Evolutionary conservation across 1,140 invertebrate genomes (phyloP), one percentile per base, ranked within the genome.

Genomic region (Mycetomoellerius zeteki): DNA sequence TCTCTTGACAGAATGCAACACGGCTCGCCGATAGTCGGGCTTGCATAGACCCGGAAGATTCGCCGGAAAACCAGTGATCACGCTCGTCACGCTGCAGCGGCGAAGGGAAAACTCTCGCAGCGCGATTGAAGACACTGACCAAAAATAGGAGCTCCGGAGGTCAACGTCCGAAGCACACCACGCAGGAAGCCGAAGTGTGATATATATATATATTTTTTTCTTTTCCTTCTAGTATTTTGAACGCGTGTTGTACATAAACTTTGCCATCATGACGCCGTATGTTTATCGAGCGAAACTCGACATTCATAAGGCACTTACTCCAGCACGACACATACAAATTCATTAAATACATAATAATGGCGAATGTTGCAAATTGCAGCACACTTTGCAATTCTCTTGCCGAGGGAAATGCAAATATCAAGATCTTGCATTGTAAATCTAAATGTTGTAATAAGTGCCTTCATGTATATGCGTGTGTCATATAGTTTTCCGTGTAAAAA

Each of bases 1-100:
- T 91, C 85, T 90, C 86, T 76, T 81, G 78, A 77, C 89, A 43
- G 86, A 85, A 81, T 69, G 80, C 75, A 65, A 56, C 69, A 73
- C 43, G 58, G 6, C 27, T 43, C 50, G 19, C 7, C 69, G 60
- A 72, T 30, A 65, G 67, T 72, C 87, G 52, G 62, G 52, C 5
- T 43, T 19, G 21, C 24, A 7, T 12, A 30, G 16, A 84, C 62
- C 54, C 16, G 72, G 27, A 65, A 64, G 88, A 72, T 72, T 52
- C 56, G 43, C n/a, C 69, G 52, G 21, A 47, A 72, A 65, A 21
- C 67, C 8, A 10, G 21, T 50, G 47, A 60, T 71, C 60, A 14
- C 19, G 14, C 37, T 43, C 37, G 37, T 43, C 47, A 1, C 62
- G 27, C 24, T 24, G 27, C 6, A 30, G 16, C 21, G 0, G 54